A percentile compares a stretch with the other conserved stretches of the same genome.
Conservation (phyloP, 2,797 vertebrate genomes). For the Pseudochromis fuscus region DNA sequence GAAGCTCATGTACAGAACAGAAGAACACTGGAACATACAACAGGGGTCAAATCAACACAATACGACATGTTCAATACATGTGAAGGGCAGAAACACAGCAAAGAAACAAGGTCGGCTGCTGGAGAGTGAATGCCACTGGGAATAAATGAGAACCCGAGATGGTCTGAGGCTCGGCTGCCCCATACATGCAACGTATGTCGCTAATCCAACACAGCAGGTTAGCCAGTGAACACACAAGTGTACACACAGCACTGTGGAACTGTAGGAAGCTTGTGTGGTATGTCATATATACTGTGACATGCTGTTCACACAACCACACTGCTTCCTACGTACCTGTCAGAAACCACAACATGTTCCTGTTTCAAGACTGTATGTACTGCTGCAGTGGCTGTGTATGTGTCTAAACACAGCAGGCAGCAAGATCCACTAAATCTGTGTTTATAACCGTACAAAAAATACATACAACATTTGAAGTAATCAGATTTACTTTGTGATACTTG, state of each 20-base stretch:
- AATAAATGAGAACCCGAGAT: conserved; percentile 44
- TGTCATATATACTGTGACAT: conserved; percentile 25
- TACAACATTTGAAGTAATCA: not conserved
- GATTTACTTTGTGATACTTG: not conserved
- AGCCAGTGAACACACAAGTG: conserved; percentile 3
- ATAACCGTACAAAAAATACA: not conserved
- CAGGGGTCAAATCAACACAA: conserved; percentile 29
- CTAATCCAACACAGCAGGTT: conserved; percentile 28
- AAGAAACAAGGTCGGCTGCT: conserved; percentile 20
- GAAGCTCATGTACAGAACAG: conserved; percentile 8
- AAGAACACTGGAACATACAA: conserved; percentile 19
- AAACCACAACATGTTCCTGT: conserved; percentile 62
- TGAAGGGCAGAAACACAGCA: conserved; percentile 31
- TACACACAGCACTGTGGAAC: conserved; percentile 12
- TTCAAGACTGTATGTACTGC: not conserved
- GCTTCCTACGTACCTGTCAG: conserved; percentile 51
- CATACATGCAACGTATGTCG: conserved; percentile 33
- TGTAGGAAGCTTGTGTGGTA: conserved; percentile 32
- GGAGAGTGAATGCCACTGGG: conserved; percentile 31
- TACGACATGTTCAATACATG: conserved; percentile 8
- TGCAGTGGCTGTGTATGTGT: not conserved
- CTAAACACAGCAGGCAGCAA: not conserved
- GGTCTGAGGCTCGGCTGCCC: conserved; percentile 6
- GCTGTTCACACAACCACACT: conserved; percentile 65
- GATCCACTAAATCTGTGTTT: not conserved